phyloP scores from a whole-genome alignment of 2,888 invertebrate genomes.

The Amitus sp. region DNA sequence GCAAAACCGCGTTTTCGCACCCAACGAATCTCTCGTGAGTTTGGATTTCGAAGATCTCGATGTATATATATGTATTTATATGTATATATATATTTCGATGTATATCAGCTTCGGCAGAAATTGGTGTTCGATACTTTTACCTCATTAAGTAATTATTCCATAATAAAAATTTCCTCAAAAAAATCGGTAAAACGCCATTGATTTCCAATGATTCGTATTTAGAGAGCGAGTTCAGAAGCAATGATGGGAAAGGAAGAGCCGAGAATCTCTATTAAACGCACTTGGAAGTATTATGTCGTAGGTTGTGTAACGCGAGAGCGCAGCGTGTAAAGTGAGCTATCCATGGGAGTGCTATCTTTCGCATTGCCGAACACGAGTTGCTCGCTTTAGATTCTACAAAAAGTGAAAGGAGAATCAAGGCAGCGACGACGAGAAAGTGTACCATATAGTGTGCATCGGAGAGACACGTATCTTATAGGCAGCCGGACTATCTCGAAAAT shows the following conservation, averaged over 20 bases:
- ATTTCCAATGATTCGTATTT: neutral
- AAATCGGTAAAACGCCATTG: too few species aligned
- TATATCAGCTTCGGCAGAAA: too few species aligned
- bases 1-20: too few species aligned
- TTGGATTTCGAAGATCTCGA: too few species aligned
- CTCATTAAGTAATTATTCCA: too few species aligned
- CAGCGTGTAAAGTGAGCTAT: slow-evolving; percentile 27
- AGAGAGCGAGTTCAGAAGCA: slow-evolving; percentile 2
- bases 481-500: slow-evolving; percentile 17
- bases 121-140: too few species aligned
- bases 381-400: slow-evolving; percentile 40
- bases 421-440: slow-evolving; percentile 48
- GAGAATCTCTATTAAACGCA: too few species aligned
- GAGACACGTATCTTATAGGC: slow-evolving; percentile 16
- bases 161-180: too few species aligned
- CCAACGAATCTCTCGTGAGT: too few species aligned
- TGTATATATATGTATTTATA: too few species aligned
- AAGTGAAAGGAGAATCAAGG: slow-evolving; percentile 56
- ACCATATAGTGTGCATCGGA: slow-evolving; percentile 37
- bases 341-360: slow-evolving; percentile 32
- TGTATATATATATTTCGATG: too few species aligned
- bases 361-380: slow-evolving; percentile 33
- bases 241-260: neutral
- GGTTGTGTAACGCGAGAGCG: slow-evolving; percentile 19
- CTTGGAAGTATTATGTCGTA: neutral